Base-by-base conservation (phyloP, 1,140 invertebrate genomes). In the Drosophila burlai region DNA sequence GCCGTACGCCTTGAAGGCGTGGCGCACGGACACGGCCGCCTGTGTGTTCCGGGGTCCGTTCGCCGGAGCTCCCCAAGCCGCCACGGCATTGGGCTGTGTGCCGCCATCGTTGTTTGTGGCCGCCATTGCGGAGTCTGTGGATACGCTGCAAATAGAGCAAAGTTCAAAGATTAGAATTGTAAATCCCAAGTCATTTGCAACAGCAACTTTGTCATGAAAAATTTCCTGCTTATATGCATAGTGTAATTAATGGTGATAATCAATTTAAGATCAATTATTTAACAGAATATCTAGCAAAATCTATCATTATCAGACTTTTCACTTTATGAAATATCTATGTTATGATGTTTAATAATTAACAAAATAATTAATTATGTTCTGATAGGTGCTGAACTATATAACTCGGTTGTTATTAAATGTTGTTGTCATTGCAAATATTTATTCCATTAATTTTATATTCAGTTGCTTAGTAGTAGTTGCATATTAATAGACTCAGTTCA, bases 1-100 rank as follows among this genome's bases (percentile, higher is more conserved):
- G 47, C 97, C 97, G 92, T 98, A 98, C 75, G 95, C 95, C 93
- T 98, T 98, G 94, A 96, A 97, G 7, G 97, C 97, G 84, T 97
- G 95, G 73, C 96, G 94, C 15, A 98, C 97, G 83, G 96, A 96
- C 24, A 98, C 96, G 10, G 97, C 97, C 64, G 97, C 96, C 91
- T 97, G 96, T 79, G 81, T 90, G 66, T 84, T 87, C 36, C 84
- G 74, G 26, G 85, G 77, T 18, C 81, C 85, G 4, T 64, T 68
- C 0, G 93, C 95, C 92, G 76, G 84, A 16, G 81, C 81, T 5
- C 81, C 84, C 83, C 83, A 87, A 42, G 71, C 76, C 29, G 78
- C 72, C 75, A 92, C 65, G 54, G 78, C 60, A 46, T 69, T 79
- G 34, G 68, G 38, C 62, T 83, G 77, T 87, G 92, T 93, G 77